Evolutionary conservation across 2,113 vertebrate species (phyloP).

Genomic region (Potamarius usumacintae): DNA sequence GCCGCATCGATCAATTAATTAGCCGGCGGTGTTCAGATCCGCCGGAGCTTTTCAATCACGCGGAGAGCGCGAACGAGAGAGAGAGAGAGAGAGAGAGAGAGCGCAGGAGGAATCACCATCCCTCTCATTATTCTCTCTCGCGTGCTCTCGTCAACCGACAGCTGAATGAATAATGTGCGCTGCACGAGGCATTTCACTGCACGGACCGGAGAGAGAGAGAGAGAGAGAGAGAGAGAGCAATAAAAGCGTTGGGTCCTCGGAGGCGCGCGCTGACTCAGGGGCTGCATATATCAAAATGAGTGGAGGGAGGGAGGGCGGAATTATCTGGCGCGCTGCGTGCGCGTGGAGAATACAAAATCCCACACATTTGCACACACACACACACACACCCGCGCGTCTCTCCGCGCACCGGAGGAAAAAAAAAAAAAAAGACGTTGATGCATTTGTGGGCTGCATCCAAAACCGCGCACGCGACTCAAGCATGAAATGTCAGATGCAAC

Average conservation of each 20-base stretch:
- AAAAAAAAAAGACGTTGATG: constrained; percentile 36
- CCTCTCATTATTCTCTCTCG: constrained; percentile 41
- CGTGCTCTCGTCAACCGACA: constrained; percentile 38
- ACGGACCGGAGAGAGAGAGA: not conserved
- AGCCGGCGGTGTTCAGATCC: constrained; percentile 49
- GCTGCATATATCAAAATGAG: constrained; percentile 61
- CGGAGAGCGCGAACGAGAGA: constrained; percentile 1
- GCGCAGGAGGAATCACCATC: constrained; percentile 36
- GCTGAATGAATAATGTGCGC: constrained; percentile 45
- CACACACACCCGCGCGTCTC: constrained; percentile 14
- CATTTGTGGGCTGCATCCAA: constrained; percentile 30
- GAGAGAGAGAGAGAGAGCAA: constrained; percentile 39
- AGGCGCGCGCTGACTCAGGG: constrained; percentile 57
- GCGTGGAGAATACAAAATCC: constrained; percentile 52
- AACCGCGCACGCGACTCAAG: constrained; percentile 5
- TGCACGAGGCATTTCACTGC: constrained; percentile 42
- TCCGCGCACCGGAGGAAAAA: constrained; percentile 24
- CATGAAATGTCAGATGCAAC: constrained; percentile 20
- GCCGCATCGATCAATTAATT: constrained; percentile 63
- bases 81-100: constrained; percentile 15
- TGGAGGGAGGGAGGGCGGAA: constrained; percentile 35
- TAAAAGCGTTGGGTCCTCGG: constrained; percentile 52
- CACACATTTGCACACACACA: constrained; percentile 4
- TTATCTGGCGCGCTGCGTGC: constrained; percentile 50
- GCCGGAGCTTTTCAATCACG: constrained; percentile 59